Conservation (phyloP, 37 sponge, comb jelly and placozoan species). For the Corticium candelabrum region DNA sequence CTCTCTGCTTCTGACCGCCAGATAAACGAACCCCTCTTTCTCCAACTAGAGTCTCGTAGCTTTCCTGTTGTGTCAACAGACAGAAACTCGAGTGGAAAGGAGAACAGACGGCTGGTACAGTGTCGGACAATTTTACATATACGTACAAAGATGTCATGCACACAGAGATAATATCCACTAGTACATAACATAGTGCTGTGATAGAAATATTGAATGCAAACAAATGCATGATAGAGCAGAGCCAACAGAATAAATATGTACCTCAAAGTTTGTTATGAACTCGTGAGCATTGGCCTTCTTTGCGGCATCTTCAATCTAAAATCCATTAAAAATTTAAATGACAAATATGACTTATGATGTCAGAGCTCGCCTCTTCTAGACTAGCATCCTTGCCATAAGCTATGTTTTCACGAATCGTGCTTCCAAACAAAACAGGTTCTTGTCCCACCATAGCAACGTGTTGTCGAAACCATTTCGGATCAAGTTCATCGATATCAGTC, state of each 20-base stretch:
- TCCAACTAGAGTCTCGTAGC: slow-evolving; percentile 71
- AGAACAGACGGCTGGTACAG: too few species aligned
- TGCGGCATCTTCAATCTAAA: slow-evolving; percentile 64
- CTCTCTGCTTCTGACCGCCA: slow-evolving; percentile 78
- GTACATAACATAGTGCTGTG: too few species aligned
- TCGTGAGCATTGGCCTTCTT: slow-evolving; percentile 77
- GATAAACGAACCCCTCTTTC: slow-evolving; percentile 75
- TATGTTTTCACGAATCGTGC: slow-evolving; percentile 69
- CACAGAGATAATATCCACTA: too few species aligned
- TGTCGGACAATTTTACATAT: too few species aligned
- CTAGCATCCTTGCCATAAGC: slow-evolving; percentile 62
- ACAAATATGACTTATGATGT: neutral
- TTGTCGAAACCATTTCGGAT: slow-evolving; percentile 56
- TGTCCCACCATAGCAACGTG: slow-evolving; percentile 72
- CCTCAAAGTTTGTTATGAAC: slow-evolving; percentile 71
- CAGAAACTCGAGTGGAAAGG: neutral
- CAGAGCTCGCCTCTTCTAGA: slow-evolving; percentile 32
- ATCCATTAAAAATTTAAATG: slow-evolving; percentile 8
- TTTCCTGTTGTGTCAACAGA: slow-evolving; percentile 21
- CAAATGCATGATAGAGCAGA: too few species aligned
- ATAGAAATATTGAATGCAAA: too few species aligned
- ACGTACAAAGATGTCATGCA: too few species aligned
- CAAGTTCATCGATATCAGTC: slow-evolving; percentile 36
- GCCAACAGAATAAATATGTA: too few species aligned
- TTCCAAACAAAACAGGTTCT: slow-evolving; percentile 79